Conservation (phyloP, 35 echinoderm and acorn worm species). For the Ophiothrix spiculata region DNA sequence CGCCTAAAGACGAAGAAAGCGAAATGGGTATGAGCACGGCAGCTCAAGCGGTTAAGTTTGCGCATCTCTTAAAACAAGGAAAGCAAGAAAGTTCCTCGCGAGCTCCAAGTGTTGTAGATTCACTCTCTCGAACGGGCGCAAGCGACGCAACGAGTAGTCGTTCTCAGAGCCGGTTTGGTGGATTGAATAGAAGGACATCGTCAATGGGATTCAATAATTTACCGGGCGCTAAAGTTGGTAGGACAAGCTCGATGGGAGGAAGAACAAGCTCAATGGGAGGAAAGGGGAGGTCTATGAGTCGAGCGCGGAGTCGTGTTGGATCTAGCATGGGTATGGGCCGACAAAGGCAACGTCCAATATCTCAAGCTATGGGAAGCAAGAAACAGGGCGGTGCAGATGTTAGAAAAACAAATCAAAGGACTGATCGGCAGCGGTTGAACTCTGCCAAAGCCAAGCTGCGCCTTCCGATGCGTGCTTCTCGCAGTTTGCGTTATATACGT, state of each 20-base stretch:
- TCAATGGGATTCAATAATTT: background rate
- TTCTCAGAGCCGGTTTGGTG: background rate
- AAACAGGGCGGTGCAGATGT: background rate
- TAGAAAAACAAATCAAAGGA: background rate
- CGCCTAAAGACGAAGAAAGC: background rate
- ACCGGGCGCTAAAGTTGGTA: background rate
- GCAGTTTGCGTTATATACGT: background rate
- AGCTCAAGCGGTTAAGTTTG: constrained; percentile 3
- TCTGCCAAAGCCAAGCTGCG: background rate
- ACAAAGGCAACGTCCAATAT: background rate
- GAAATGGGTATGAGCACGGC: background rate
- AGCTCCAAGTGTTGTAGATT: background rate
- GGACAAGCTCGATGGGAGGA: background rate
- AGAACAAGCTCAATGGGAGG: background rate
- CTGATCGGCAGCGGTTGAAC: background rate
- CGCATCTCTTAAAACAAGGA: background rate
- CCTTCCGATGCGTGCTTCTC: background rate
- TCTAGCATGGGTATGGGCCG: background rate
- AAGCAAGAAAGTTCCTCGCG: background rate
- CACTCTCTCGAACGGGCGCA: background rate
- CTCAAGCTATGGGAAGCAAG: background rate
- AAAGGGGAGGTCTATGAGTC: background rate
- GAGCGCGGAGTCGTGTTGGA: background rate
- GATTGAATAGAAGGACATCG: background rate
- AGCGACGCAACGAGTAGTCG: background rate